Conservation (phyloP, 2,888 invertebrate genomes). For the Chorisops tibialis region DNA sequence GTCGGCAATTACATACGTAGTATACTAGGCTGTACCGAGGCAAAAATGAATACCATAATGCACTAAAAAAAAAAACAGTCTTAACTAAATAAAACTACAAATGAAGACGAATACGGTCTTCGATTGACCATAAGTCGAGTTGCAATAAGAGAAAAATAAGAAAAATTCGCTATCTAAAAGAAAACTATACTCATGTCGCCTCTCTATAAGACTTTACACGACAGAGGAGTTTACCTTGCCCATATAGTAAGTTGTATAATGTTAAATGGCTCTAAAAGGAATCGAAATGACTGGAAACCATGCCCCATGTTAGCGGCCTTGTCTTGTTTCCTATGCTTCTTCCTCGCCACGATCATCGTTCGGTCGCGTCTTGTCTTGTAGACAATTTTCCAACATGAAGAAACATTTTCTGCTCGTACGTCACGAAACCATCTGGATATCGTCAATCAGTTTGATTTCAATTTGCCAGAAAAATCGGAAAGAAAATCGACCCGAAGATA, state of each 20-base stretch:
- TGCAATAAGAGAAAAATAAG: no score
- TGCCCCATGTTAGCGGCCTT: no score
- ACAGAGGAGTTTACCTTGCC: no score
- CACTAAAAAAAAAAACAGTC: conserved; percentile 5
- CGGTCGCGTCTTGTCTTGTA: not conserved
- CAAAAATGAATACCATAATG: conserved; percentile 20
- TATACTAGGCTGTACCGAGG: conserved; percentile 7
- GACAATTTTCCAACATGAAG: conserved; percentile 12
- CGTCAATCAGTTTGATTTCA: conserved; percentile 16
- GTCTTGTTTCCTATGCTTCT: no score
- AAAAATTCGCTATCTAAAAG: no score
- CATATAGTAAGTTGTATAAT: no score
- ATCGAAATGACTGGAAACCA: no score
- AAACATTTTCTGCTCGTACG: conserved; percentile 4
- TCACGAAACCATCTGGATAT: conserved; percentile 20
- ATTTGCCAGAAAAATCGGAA: conserved; percentile 20
- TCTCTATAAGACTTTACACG: no score
- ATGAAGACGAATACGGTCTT: conserved; percentile 23
- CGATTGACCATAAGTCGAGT: conserved; percentile 20
- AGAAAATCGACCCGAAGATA: not conserved
- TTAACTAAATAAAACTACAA: conserved; percentile 12
- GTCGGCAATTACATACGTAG: conserved; percentile 17
- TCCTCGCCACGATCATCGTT: no score
- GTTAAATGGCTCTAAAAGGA: no score
- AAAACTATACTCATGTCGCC: no score